phyloP scores from a whole-genome alignment of 1,140 invertebrate species.

The Sycophaga agraensis region DNA sequence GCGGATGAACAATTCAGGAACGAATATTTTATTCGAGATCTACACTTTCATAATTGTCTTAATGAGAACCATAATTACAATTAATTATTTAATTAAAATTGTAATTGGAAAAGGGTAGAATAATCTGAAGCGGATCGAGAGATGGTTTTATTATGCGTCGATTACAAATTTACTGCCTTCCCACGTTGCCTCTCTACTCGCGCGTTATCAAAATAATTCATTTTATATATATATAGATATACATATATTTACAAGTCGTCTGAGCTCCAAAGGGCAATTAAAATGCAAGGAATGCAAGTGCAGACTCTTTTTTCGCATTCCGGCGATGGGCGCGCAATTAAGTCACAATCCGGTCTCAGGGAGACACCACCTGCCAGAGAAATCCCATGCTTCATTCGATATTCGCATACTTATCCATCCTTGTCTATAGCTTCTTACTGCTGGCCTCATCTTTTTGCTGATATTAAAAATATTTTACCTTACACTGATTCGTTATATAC shows the following conservation, averaged over 20 bases:
- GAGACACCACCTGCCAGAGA: conserved; percentile 15
- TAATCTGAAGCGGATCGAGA: not conserved
- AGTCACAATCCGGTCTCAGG: conserved; percentile 22
- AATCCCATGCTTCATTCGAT: conserved; percentile 18
- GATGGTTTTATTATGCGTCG: not conserved
- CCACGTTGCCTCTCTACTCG: not conserved
- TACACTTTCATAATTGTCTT: no score
- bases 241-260: not conserved
- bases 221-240: conserved; percentile 8
- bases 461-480: conserved; percentile 17
- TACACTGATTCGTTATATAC: no score
- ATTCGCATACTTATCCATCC: conserved; percentile 18
- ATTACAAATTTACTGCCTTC: conserved; percentile 4
- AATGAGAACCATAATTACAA: not conserved
- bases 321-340: conserved; percentile 18
- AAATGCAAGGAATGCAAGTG: conserved; percentile 22
- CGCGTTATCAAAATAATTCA: conserved; percentile 22
- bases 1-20: no score
- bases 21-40: no score
- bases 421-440: not conserved
- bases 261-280: conserved; percentile 14
- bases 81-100: conserved; percentile 15
- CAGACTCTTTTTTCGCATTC: conserved; percentile 24
- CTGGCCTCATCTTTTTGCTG: not conserved
- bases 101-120: not conserved